phyloP scores from a whole-genome alignment of 2,113 vertebrate species.

The Pongo pygmaeus region DNA sequence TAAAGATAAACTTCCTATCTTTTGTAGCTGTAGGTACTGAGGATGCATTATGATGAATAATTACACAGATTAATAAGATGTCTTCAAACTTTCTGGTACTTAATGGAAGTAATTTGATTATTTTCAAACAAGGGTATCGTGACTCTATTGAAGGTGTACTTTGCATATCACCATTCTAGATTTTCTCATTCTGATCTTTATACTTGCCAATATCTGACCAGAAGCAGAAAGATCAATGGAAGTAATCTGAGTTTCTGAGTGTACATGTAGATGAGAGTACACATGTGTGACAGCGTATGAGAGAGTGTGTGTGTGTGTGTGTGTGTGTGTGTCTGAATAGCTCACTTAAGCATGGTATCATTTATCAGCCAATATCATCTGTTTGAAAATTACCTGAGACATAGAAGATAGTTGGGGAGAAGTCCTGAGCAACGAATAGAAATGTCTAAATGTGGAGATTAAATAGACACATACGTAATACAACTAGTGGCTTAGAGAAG shows the following conservation, averaged over 20 bases:
- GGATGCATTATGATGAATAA: slow-evolving; percentile 27
- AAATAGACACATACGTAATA: neutral
- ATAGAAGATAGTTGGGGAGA: neutral
- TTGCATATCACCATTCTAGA: neutral
- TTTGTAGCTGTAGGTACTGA: neutral
- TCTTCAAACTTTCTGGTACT: neutral
- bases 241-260: neutral
- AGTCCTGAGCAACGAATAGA: neutral
- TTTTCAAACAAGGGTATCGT: neutral
- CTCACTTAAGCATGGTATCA: neutral
- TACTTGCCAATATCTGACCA: neutral
- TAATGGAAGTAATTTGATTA: slow-evolving; percentile 7
- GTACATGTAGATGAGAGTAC: neutral
- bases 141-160: neutral
- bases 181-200: neutral
- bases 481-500: neutral
- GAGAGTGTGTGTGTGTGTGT: neutral
- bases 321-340: neutral
- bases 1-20: slow-evolving; percentile 32
- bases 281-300: neutral
- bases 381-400: slow-evolving; percentile 16
- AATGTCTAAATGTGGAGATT: neutral
- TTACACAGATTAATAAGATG: slow-evolving; percentile 34
- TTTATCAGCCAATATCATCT: neutral
- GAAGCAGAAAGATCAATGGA: neutral